Evolutionary conservation across 2,888 invertebrate genomes (phyloP), one percentile per base, ranked within the genome.

Genomic region (Xanthia togata): DNA sequence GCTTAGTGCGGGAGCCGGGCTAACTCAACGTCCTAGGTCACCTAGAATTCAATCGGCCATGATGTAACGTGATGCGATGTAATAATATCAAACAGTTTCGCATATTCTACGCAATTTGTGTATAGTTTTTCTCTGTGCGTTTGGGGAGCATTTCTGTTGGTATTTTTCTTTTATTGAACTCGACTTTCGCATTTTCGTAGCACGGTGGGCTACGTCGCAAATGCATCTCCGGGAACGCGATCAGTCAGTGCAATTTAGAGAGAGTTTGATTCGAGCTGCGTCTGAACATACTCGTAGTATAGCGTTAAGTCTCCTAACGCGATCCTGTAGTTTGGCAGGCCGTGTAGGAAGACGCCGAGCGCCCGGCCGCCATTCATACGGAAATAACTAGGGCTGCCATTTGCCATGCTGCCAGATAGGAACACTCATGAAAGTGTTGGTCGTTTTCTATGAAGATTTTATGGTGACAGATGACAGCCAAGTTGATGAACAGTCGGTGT

Each of bases 361-460:
- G 80, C 82, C 87, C 89, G 88, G 87, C 88, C 83, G 88, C 91
- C 93, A 94, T 94, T 94, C 93, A 94, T 92, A 92, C 93, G 88
- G 93, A 93, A 94, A 94, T 93, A 94, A 92, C 91, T 87, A 84
- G 86, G 86, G 81, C 72, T 83, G 84, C 74, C 64, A 26, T 62
- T 81, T 67, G 65, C 72, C 31, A 26, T 23, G 41, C n/a, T 64
- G 74, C 81, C 78, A 57, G 26, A 26, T 55, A 60, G 14, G 26
- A 62, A 60, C 31, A 67, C n/a, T 23, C 63, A 31, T 60, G 35
- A 62, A 81, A 73, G 53, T 60, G 70, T 26, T 23, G 11, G 75
- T 76, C 23, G 6, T 50, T 81, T 68, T 67, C 50, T 41, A 55
- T 35, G 17, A 67, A 62, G 5, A 55, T 35, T 50, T 38, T 38